Conservation (phyloP, 2,888 invertebrate species). For the Eudasyphora cyanicolor region DNA sequence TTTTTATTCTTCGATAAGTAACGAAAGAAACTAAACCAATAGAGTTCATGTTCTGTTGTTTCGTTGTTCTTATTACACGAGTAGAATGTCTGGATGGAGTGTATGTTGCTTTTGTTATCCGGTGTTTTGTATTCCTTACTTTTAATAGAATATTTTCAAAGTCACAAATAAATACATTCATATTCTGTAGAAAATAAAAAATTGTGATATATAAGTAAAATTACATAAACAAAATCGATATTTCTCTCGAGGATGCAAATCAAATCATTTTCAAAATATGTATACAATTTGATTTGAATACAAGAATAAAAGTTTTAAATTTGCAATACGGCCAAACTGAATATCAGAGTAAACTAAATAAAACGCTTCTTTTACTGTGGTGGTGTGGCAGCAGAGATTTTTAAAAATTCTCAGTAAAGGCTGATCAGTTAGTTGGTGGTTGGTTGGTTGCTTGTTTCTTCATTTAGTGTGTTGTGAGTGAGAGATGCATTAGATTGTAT, state of each 20-base stretch:
- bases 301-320: too few species aligned
- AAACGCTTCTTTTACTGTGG: conserved; percentile 22
- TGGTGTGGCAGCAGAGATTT: conserved; percentile 11
- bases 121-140: neutral
- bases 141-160: neutral
- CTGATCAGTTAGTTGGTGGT: neutral
- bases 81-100: conserved; percentile 42
- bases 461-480: neutral
- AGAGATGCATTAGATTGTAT: neutral
- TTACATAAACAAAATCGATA: neutral
- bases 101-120: conserved; percentile 10
- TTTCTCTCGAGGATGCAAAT: neutral
- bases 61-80: conserved; percentile 53
- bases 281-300: neutral
- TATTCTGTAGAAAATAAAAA: neutral
- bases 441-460: conserved; percentile 2
- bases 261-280: neutral
- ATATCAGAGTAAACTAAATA: neutral
- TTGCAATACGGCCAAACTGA: too few species aligned
- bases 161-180: conserved; percentile 2
- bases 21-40: conserved; percentile 33
- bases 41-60: conserved; percentile 32
- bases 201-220: neutral
- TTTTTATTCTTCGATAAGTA: neutral
- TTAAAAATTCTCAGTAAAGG: conserved; percentile 1